Percentiles rank a stretch among this genome's conserved stretches.
Evolutionary conservation across 2,113 vertebrate species (phyloP).

Genomic region (Cyprinodon variegatus): DNA sequence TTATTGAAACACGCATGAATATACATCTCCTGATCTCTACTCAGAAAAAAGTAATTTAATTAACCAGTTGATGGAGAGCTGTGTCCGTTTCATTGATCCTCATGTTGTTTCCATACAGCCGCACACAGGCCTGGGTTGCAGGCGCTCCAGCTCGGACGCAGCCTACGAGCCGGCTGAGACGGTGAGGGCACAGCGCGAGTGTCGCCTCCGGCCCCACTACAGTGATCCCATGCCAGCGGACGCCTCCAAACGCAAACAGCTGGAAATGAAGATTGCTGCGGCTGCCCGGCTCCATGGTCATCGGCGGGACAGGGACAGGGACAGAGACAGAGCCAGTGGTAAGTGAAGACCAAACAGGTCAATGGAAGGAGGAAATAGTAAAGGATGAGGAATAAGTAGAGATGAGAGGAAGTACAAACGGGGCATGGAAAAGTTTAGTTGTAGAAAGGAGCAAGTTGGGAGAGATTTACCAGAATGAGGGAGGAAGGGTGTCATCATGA

Average conservation of each 20-base stretch:
- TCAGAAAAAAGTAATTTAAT: neutral
- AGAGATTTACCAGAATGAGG: no score
- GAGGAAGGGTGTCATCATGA: no score
- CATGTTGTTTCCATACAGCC: conserved; percentile 59
- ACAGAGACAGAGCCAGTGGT: conserved; percentile 79
- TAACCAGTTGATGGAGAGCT: conserved; percentile 57
- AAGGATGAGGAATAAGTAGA: neutral
- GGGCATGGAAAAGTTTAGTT: neutral
- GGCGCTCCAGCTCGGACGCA: conserved; percentile 87
- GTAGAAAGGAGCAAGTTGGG: no score
- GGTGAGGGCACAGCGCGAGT: conserved; percentile 86
- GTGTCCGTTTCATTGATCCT: conserved; percentile 48
- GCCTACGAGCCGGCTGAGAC: conserved; percentile 83
- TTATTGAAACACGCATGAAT: neutral
- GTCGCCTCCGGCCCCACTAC: conserved; percentile 87
- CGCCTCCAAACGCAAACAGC: conserved; percentile 88
- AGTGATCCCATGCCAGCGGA: conserved; percentile 89
- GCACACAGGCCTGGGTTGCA: conserved; percentile 78
- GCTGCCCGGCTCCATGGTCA: conserved; percentile 84
- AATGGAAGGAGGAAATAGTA: neutral
- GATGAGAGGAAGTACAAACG: no score
- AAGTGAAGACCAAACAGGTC: conserved; percentile 16
- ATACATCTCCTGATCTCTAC: conserved; percentile 7
- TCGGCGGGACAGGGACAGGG: conserved; percentile 81
- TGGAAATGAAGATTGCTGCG: conserved; percentile 90